Evolutionary conservation across 2,113 vertebrate species (phyloP).

Genomic region (Rostratula benghalensis): DNA sequence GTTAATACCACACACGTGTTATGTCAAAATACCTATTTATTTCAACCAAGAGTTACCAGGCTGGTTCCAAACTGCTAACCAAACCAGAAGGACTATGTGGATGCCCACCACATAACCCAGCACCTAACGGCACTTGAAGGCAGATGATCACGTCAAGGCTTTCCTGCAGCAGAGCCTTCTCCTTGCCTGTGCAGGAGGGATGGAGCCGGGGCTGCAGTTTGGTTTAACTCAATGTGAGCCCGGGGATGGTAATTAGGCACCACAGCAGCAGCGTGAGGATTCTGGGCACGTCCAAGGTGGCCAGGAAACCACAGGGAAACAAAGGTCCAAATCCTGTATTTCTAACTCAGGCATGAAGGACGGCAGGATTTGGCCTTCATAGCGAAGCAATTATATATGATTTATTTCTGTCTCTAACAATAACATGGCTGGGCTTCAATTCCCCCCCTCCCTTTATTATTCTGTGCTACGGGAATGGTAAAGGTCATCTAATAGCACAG

Average conservation of each 20-base stretch:
- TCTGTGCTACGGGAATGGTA: constrained; percentile 39
- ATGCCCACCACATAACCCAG: neutral
- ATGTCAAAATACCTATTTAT: neutral
- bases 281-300: constrained; percentile 33
- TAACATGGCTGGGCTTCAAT: constrained; percentile 55
- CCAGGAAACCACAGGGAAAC: constrained; percentile 52
- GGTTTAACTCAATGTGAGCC: neutral
- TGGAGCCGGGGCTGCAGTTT: neutral
- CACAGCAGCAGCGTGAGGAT: neutral
- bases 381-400: constrained; percentile 51
- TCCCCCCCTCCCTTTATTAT: constrained; percentile 35
- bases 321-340: constrained; percentile 64
- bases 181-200: neutral
- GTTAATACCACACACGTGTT: neutral
- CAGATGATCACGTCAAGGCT: neutral
- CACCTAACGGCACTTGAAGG: neutral
- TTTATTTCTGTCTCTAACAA: constrained; percentile 66
- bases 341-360: constrained; percentile 62
- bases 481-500: constrained; percentile 58
- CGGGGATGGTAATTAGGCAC: constrained; percentile 36
- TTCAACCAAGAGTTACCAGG: neutral
- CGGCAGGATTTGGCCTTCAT: constrained; percentile 60
- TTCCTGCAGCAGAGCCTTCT: neutral
- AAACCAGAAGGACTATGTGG: neutral
- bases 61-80: neutral